Evolutionary conservation across 2,113 vertebrate species (phyloP).

Genomic region (Tiliqua scincoides): DNA sequence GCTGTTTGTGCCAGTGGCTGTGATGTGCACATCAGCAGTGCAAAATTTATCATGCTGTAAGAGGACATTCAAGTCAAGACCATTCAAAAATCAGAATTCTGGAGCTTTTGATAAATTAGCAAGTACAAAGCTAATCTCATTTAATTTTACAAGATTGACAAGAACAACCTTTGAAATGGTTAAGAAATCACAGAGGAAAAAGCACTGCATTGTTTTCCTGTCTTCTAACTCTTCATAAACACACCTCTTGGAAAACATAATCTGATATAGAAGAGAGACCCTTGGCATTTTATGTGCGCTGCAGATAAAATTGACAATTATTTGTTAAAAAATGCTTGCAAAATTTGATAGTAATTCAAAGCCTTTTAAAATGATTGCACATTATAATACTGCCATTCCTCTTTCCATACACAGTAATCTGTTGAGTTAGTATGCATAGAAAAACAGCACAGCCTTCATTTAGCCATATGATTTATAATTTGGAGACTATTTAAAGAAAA

Average conservation of each 20-base stretch:
- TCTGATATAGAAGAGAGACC: neutral
- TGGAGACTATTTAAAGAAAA: neutral
- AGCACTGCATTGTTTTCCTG: neutral
- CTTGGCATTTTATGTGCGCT: neutral
- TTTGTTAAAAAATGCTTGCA: neutral
- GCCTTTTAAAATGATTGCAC: neutral
- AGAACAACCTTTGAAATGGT: neutral
- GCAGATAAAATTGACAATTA: neutral
- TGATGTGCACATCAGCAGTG: too few relatives aligned
- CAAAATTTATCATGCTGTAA: neutral
- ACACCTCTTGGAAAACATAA: neutral
- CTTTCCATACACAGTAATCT: neutral
- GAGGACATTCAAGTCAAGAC: neutral
- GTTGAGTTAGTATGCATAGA: neutral
- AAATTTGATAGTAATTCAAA: neutral
- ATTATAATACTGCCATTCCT: neutral
- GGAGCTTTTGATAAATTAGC: neutral
- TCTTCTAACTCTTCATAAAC: neutral
- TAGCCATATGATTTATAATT: neutral
- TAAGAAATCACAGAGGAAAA: neutral
- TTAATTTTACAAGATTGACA: conserved; percentile 19
- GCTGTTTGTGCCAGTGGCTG: too few relatives aligned
- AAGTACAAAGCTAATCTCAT: neutral
- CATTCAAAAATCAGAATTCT: neutral
- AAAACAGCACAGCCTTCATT: neutral